Base-by-base conservation (phyloP, 2,888 invertebrate genomes). In the Drosophila ezoana region DNA sequence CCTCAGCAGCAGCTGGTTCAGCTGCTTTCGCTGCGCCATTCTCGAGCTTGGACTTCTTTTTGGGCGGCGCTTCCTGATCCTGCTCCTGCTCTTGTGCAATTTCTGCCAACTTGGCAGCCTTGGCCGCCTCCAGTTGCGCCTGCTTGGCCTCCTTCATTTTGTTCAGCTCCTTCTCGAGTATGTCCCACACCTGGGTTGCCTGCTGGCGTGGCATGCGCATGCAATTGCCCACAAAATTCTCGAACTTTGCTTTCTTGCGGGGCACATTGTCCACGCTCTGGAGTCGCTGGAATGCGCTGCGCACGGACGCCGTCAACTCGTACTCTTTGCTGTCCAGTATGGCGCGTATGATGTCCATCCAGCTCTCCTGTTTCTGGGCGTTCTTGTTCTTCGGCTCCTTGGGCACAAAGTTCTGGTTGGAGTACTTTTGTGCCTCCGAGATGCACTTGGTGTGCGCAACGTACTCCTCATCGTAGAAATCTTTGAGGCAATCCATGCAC, bases 401-500 rank as follows among this genome's bases (percentile, higher is more conserved):
- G 4, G 95, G 93, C 20, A 95, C 94, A 90, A 95, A 96, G 43
- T 95, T 87, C 23, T 87, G 96, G 0, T 96, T 97, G 8, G 97
- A 96, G 90, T 99, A 99, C 80, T 98, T 95, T 91, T 98, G 95
- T 32, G 95, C 96, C 93, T 99, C 95, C 0, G 96, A 94, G 51
- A 98, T 94, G 92, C 98, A 98, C 93, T 97, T 96, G n/a, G 93
- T 95, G 90, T 98, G 98, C 1, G 93, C 93, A 44, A 94, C 94
- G 92, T 96, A 98, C 11, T 95, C 95, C 64, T 96, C 94, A 3
- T 95, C 96, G 83, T 96, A 96, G 91, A 83, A 99, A 92, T 98
- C 98, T 92, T 97, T 97, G 53, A 96, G 95, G 91, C 98, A 99
- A 91, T 99, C 99, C 91, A 98, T 96, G 92, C 99, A 99, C 1